Conservation (phyloP, 2,797 vertebrate genomes). For the Myotis daubentonii region DNA sequence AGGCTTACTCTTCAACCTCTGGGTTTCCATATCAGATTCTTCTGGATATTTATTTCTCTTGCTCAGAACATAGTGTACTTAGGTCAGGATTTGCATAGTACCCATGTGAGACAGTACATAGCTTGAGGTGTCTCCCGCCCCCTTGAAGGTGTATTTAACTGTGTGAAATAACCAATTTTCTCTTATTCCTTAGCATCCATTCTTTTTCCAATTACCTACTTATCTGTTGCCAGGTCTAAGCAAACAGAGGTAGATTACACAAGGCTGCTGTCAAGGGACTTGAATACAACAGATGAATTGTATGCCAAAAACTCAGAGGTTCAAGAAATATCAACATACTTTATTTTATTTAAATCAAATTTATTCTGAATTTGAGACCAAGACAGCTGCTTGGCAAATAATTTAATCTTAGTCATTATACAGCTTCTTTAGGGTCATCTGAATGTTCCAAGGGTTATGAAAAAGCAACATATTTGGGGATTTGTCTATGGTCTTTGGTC, state of each 20-base stretch:
- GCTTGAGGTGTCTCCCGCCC: not conserved
- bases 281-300: not conserved
- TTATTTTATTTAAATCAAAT: constrained; percentile 10
- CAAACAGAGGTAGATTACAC: constrained; percentile 16
- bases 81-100: not conserved
- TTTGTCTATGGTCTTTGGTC: not conserved
- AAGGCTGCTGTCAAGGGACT: not conserved
- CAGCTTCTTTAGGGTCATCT: not conserved
- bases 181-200: not conserved
- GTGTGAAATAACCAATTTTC: not conserved
- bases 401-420: not conserved
- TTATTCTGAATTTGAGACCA: constrained; percentile 23
- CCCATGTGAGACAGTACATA: not conserved
- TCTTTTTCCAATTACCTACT: not conserved
- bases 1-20: not conserved
- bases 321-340: not conserved
- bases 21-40: not conserved
- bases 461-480: not conserved
- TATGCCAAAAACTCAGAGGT: not conserved
- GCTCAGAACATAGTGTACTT: not conserved
- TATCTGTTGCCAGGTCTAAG: not conserved
- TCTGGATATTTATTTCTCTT: constrained; percentile 4
- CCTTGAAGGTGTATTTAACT: constrained; percentile 20
- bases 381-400: not conserved
- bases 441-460: not conserved